These are phyloP conservation scores for Noctilio leporinus DNA, from an alignment of 2,113 vertebrate genomes.

Conservation along the genomic window DNA sequence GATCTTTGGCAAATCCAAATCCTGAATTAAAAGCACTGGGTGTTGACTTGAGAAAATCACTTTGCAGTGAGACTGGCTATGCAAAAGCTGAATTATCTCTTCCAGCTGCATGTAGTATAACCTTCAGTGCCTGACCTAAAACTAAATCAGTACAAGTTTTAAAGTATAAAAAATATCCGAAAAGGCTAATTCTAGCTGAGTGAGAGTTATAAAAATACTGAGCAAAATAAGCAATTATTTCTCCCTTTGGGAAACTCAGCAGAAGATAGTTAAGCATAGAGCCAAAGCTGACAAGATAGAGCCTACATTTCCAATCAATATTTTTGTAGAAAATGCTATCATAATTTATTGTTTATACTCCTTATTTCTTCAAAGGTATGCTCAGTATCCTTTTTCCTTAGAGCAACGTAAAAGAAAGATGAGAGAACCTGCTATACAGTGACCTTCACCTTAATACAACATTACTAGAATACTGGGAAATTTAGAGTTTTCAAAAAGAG, in stretches of 20 bases:
- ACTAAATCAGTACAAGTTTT: slow-evolving; percentile 30
- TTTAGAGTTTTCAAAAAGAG: slow-evolving; percentile 29
- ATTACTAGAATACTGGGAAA: slow-evolving; percentile 33
- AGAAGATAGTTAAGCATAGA: neutral
- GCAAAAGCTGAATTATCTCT: slow-evolving; percentile 9
- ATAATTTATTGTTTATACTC: slow-evolving; percentile 32
- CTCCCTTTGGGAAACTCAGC: slow-evolving; percentile 32
- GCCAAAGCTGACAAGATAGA: neutral
- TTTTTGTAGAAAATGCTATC: neutral
- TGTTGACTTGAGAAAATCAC: slow-evolving; percentile 8
- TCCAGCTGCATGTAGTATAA: slow-evolving; percentile 11
- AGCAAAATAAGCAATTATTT: slow-evolving; percentile 46
- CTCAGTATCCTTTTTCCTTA: neutral
- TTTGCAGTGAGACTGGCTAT: slow-evolving; percentile 27
- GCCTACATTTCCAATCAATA: neutral
- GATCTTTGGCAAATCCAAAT: neutral
- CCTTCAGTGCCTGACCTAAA: slow-evolving; percentile 43
- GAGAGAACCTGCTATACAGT: slow-evolving; percentile 12
- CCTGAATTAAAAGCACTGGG: neutral
- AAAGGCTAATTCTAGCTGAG: slow-evolving; percentile 33
- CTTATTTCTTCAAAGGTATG: slow-evolving; percentile 28
- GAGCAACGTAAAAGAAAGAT: slow-evolving; percentile 38
- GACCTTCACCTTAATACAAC: slow-evolving; percentile 52
- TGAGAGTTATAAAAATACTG: slow-evolving; percentile 40
- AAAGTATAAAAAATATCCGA: slow-evolving; percentile 32